Evolutionary conservation across 2,113 vertebrate genomes (phyloP).

Genomic region (Mesitornis unicolor): DNA sequence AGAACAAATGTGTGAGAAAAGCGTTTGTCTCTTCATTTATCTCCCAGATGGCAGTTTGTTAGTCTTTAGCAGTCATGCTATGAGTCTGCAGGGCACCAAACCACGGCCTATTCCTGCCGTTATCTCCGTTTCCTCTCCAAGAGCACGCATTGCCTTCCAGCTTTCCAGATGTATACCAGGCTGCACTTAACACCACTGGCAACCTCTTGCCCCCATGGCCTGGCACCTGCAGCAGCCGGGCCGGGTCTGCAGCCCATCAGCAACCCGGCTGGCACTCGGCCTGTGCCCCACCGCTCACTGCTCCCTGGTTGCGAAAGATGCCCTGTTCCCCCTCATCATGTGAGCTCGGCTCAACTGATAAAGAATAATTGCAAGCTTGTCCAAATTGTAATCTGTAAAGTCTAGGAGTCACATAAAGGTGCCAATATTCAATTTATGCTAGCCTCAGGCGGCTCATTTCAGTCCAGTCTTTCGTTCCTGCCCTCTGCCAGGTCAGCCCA

Average conservation of each 20-base stretch:
- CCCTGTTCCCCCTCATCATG: not conserved
- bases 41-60: not conserved
- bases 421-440: not conserved
- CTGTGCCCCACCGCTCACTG: not conserved
- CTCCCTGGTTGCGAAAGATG: not conserved
- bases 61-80: not conserved
- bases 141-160: not conserved
- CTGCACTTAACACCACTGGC: not conserved
- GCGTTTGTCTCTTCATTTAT: not conserved
- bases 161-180: not conserved
- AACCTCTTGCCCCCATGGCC: not conserved
- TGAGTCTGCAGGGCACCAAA: not conserved
- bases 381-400: not conserved
- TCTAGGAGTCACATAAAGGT: not conserved
- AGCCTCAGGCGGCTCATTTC: not conserved
- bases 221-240: not conserved
- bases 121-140: not conserved
- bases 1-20: not conserved
- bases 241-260: too few relatives aligned
- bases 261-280: not conserved
- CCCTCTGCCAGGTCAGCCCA: not conserved
- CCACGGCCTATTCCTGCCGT: not conserved
- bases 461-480: not conserved
- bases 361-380: not conserved
- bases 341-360: not conserved